Evolutionary conservation across 2,888 invertebrate genomes (phyloP), one percentile per base, ranked within the genome.

Genomic region (Euclidia mi): DNA sequence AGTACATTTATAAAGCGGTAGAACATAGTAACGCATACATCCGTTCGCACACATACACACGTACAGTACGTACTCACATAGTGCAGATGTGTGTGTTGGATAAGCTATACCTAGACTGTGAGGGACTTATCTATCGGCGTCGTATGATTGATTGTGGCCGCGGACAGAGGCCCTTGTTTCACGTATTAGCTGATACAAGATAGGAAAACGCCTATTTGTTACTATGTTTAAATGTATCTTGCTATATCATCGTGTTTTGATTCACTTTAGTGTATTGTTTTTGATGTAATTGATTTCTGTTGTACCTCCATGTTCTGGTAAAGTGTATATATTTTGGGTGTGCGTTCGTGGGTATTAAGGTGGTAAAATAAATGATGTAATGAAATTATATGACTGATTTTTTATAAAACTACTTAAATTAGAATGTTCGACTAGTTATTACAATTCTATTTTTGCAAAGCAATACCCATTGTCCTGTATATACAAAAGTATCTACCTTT

Each of bases 91-190:
- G 31, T 17, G 9, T 31, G 14, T 6, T 17, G 35, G 32, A 34
- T 34, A 31, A 29, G n/a, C 20, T 37, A 57, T 48, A n/a, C n/a
- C n/a, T n/a, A 40, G 34, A 3, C 41, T 41, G 14, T 11, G 1
- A 28, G 43, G 43, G 46, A 61, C 65, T 47, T 44, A 51, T 63
- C 45, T 9, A 50, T 52, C 38, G 58, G 56, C 51, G 69, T 58
- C 51, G 35, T 52, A 72, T 78, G 78, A 79, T 76, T 79, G 78
- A 79, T 78, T 57, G 56, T 43, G 56, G 65, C 46, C 53, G 48
- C 47, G 52, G 53, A 45, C 55, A 65, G 35, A 57, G 59, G 49
- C 50, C 60, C 60, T 71, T 62, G 63, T 71, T 66, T 50, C 48
- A 55, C 49, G 56, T 65, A 65, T 72, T 73, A 71, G 70, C 59